phyloP scores from a whole-genome alignment of 2,888 invertebrate genomes.

The Enchytraeus crypticus region DNA sequence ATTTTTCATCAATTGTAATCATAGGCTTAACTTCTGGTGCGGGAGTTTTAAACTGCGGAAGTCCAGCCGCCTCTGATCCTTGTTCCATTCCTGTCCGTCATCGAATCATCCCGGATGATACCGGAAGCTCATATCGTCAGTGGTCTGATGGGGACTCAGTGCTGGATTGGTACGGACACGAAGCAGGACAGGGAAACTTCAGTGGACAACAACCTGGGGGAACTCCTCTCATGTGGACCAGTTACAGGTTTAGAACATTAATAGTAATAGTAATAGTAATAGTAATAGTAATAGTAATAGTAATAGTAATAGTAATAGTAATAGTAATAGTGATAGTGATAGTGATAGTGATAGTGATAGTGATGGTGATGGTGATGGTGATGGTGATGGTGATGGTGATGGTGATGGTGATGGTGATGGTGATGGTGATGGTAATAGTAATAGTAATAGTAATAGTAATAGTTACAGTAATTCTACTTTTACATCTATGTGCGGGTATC shows the following conservation, averaged over 20 bases:
- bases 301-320: not conserved
- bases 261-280: too few species aligned
- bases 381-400: too few species aligned
- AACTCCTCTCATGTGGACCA: slow-evolving; percentile 26
- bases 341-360: too few species aligned
- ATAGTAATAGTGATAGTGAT: too few species aligned
- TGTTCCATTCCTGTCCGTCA: slow-evolving; percentile 23
- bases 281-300: not conserved
- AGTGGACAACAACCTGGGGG: slow-evolving; percentile 13
- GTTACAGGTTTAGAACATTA: slow-evolving; percentile 10
- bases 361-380: too few species aligned
- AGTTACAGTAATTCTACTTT: too few species aligned
- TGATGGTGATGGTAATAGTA: too few species aligned
- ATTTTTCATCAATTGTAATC: not conserved
- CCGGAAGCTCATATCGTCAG: slow-evolving; percentile 2
- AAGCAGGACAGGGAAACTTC: slow-evolving; percentile 16
- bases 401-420: too few species aligned
- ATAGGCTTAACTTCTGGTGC: not conserved
- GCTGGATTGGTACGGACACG: slow-evolving; percentile 23
- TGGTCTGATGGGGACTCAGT: slow-evolving; percentile 22
- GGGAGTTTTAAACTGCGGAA: not conserved
- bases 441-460: too few species aligned
- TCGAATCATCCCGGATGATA: slow-evolving; percentile 3
- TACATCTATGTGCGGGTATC: too few species aligned
- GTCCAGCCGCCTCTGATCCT: not conserved